Conservation (phyloP, 1,140 invertebrate genomes). For the Halictus rubicundus region DNA sequence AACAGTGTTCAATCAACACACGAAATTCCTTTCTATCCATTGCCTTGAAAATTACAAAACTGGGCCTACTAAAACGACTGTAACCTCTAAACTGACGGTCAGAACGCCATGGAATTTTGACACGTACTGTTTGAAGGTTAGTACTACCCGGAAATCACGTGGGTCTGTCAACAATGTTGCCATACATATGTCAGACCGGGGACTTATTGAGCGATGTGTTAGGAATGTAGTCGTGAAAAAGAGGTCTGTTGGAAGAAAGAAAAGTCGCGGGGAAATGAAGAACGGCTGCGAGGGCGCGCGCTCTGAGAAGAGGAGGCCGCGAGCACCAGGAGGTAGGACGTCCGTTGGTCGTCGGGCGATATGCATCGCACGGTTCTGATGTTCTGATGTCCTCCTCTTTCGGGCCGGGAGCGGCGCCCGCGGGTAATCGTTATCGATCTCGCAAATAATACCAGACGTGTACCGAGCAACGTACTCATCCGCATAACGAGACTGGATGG, state of each 20-base stretch:
- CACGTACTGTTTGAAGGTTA: too few relatives aligned
- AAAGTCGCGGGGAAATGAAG: conserved; percentile 7
- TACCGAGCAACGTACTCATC: conserved; percentile 50
- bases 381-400: conserved; percentile 34
- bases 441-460: conserved; percentile 62
- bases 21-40: too few relatives aligned
- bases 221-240: neutral
- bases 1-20: too few relatives aligned
- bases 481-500: conserved; percentile 61
- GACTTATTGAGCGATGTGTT: too few relatives aligned
- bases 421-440: conserved; percentile 65
- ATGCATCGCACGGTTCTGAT: conserved; percentile 39
- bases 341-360: conserved; percentile 27
- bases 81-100: too few relatives aligned
- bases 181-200: too few relatives aligned
- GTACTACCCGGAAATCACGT: too few relatives aligned
- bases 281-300: too few relatives aligned
- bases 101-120: too few relatives aligned
- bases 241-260: neutral
- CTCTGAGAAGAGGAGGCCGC: conserved; percentile 13
- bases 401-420: conserved; percentile 32
- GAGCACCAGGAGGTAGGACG: conserved; percentile 1
- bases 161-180: too few relatives aligned
- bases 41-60: too few relatives aligned
- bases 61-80: too few relatives aligned